A percentile compares a stretch with the other conserved stretches of the same genome.
Evolutionary conservation across 2,797 vertebrate species (phyloP).

Genomic region (Coilia nasus): DNA sequence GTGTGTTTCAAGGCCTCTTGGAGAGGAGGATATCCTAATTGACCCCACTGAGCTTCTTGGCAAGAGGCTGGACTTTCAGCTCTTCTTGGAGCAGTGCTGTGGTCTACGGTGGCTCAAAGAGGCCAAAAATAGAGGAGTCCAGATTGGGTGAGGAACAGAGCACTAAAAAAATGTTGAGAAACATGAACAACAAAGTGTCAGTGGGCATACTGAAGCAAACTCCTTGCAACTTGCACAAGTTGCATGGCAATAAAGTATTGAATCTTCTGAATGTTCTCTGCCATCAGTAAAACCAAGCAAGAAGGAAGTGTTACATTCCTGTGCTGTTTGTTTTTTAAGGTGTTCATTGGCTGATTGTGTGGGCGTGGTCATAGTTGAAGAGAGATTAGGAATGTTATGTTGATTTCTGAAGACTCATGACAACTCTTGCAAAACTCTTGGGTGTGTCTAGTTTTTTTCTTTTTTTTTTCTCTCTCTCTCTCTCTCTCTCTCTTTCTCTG

Average conservation of each 20-base stretch:
- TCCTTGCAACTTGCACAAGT: no score
- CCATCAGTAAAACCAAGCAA: no score
- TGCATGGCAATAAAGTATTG: no score
- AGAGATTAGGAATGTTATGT: neutral
- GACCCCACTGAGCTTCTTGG: constrained; percentile 84
- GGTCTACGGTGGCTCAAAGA: constrained; percentile 85
- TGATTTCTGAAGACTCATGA: neutral
- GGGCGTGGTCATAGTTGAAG: no score
- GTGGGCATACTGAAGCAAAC: no score
- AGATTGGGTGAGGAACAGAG: constrained; percentile 84
- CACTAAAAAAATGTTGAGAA: neutral
- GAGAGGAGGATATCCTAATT: constrained; percentile 83
- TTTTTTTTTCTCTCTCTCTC: neutral
- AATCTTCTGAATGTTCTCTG: no score
- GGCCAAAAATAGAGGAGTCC: constrained; percentile 76
- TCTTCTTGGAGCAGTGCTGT: constrained; percentile 80
- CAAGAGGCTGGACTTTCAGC: constrained; percentile 82
- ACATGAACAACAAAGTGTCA: no score
- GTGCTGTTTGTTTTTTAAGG: no score
- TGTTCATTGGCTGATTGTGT: no score
- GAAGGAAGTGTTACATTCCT: no score
- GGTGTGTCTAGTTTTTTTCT: neutral
- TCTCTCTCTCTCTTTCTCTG: neutral
- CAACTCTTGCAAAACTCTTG: neutral
- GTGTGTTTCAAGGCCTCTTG: constrained; percentile 65